Evolutionary conservation across 2,888 invertebrate species (phyloP).

Genomic region (Plutella xylostella): DNA sequence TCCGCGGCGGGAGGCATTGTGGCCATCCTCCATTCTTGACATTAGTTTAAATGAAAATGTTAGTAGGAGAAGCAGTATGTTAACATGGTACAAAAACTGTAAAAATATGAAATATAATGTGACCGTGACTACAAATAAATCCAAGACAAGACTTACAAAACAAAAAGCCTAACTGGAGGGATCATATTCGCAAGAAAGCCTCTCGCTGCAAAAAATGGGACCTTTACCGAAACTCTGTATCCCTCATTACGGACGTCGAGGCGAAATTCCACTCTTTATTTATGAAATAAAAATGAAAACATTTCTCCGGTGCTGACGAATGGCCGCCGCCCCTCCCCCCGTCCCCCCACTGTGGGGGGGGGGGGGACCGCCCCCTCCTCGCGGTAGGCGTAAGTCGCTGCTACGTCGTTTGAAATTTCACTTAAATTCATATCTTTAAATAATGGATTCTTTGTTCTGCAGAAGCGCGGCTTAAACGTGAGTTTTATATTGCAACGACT

Average conservation of each 20-base stretch:
- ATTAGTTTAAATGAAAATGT: no score
- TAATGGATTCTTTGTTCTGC: not conserved
- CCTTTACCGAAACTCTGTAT: conserved; percentile 11
- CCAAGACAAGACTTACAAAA: not conserved
- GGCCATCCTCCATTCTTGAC: no score
- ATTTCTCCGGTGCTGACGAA: conserved; percentile 59
- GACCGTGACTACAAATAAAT: not conserved
- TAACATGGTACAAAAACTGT: no score
- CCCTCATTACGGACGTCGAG: conserved; percentile 40
- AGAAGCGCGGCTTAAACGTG: no score
- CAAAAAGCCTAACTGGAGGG: not conserved
- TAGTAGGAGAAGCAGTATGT: no score
- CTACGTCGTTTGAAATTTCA: conserved; percentile 22
- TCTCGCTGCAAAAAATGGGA: not conserved
- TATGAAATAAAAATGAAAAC: conserved; percentile 69
- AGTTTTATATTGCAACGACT: not conserved
- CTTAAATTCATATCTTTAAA: conserved; percentile 7
- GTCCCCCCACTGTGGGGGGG: conserved; percentile 14
- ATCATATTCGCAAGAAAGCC: not conserved
- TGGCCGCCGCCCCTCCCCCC: conserved; percentile 24
- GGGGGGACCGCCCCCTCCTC: conserved; percentile 15
- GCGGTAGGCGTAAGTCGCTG: conserved; percentile 25
- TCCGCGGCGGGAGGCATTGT: no score
- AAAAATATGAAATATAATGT: no score
- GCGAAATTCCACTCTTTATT: conserved; percentile 56